Evolutionary conservation across 2,113 vertebrate species (phyloP), one percentile per base, ranked within the genome.

Genomic region (Odontophorus gujanensis): DNA sequence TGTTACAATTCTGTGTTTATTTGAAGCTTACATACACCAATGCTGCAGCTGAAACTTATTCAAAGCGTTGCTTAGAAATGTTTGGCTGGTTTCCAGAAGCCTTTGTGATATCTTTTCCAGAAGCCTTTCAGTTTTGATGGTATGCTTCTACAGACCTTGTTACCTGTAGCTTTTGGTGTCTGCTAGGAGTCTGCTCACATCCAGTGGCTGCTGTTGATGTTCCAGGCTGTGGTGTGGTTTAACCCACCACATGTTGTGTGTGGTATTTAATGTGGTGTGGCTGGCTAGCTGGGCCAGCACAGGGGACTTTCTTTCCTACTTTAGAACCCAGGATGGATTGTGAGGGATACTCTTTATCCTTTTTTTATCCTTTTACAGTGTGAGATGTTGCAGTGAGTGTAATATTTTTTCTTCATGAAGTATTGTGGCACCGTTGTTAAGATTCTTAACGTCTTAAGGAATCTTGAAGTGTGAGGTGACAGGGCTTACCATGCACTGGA

Each of bases 221-320:
- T 79, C 61, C 7, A 6, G 43, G 6, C 5, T 0, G 11, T 18
- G 20, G 6, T 58, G 59, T 0, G 3, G 5, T 38, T 38, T 85
- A 36, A 40, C 42, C 63, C n/a, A n/a, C n/a, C n/a, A n/a, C n/a
- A n/a, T n/a, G n/a, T n/a, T n/a, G n/a, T n/a, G n/a, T n/a, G n/a
- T n/a, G n/a, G n/a, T n/a, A n/a, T n/a, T n/a, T n/a, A n/a, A n/a
- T n/a, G n/a, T n/a, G n/a, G n/a, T n/a, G n/a, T n/a, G 77, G 90
- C 42, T 22, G 30, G 22, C 16, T 81, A 84, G 59, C 57, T 81
- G 47, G 17, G 12, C 38, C 36, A 53, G 43, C 38, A 32, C 42
- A 73, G 26, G 6, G 50, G 38, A 9, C 48, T 65, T 83, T 40
- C 28, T 68, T 67, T 67, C 34, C 30, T 68, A 22, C 18, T 62